Conservation (phyloP, 2,797 vertebrate genomes). For the Dendrocincla fuliginosa region DNA sequence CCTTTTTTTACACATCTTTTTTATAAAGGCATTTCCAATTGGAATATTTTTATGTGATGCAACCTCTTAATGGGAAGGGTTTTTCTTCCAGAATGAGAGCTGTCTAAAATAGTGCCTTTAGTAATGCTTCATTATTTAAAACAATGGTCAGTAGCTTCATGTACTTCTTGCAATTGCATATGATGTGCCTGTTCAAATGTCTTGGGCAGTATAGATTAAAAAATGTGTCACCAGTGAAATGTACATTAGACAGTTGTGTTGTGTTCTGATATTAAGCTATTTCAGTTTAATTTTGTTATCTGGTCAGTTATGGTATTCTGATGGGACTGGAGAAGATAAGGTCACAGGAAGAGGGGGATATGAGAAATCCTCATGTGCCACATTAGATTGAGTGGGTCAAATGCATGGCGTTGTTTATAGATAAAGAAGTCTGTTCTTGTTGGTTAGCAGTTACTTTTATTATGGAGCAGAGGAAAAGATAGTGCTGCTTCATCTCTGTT, state of each 20-base stretch:
- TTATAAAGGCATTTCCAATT: background rate
- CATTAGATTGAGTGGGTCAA: background rate
- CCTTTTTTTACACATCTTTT: background rate
- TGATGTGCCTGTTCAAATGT: background rate
- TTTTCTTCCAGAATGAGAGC: background rate
- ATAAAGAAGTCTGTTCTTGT: constrained; percentile 8
- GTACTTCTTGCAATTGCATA: background rate
- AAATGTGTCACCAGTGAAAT: background rate
- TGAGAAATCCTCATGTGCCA: background rate
- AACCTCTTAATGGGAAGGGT: background rate
- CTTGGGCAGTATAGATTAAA: background rate
- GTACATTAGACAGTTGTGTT: constrained; percentile 32
- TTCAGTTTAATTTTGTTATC: constrained; percentile 28
- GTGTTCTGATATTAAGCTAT: constrained; percentile 10
- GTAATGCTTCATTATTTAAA: background rate
- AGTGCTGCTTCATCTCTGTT: constrained; percentile 1
- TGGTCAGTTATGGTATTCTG: constrained; percentile 30
- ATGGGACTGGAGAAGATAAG: constrained; percentile 34
- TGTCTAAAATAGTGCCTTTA: background rate
- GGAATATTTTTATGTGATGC: background rate
- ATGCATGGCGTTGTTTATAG: background rate
- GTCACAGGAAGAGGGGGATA: constrained; percentile 52
- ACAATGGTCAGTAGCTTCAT: background rate
- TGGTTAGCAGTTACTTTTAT: constrained; percentile 12
- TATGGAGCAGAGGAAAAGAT: constrained; percentile 9